Evolutionary conservation across 1,140 invertebrate species (phyloP).

Genomic region (Mylabris phalerata): DNA sequence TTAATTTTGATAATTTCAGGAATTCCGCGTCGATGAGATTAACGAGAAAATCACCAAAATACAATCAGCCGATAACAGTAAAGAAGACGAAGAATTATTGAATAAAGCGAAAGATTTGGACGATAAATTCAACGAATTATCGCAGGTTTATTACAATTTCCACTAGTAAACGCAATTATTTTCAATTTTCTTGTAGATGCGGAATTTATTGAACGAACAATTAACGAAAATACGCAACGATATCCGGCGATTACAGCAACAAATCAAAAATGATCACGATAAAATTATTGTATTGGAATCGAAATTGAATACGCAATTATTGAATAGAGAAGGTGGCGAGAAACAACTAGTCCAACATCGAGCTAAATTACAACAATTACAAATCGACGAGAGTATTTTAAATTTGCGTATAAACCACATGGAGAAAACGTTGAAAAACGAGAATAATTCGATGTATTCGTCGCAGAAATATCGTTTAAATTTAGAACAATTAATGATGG

Average conservation of each 20-base stretch:
- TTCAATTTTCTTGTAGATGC: conserved; percentile 7
- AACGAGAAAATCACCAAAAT: conserved; percentile 7
- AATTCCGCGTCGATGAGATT: conserved; percentile 31
- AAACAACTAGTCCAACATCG: conserved; percentile 47
- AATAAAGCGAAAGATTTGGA: conserved; percentile 15
- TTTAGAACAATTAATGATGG: conserved; percentile 52
- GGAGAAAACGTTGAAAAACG: conserved; percentile 47
- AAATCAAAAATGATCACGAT: conserved; percentile 39
- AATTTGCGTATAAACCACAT: conserved; percentile 51
- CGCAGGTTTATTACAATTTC: too few species aligned
- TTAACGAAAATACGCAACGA: conserved; percentile 49
- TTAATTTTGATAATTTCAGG: conserved; percentile 13
- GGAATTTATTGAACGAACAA: conserved; percentile 46
- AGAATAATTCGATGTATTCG: conserved; percentile 51
- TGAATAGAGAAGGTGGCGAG: conserved; percentile 48
- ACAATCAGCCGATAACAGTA: neutral
- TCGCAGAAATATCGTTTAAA: conserved; percentile 53
- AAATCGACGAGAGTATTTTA: conserved; percentile 58
- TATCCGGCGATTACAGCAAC: conserved; percentile 42
- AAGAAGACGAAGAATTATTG: neutral
- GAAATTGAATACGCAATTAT: conserved; percentile 38
- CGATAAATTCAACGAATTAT: conserved; percentile 38
- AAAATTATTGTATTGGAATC: conserved; percentile 35
- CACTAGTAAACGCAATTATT: too few species aligned
- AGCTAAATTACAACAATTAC: conserved; percentile 45